Base-by-base conservation (phyloP, 92 coral and sea anemone genomes). In the Epizoanthus scotinus region DNA sequence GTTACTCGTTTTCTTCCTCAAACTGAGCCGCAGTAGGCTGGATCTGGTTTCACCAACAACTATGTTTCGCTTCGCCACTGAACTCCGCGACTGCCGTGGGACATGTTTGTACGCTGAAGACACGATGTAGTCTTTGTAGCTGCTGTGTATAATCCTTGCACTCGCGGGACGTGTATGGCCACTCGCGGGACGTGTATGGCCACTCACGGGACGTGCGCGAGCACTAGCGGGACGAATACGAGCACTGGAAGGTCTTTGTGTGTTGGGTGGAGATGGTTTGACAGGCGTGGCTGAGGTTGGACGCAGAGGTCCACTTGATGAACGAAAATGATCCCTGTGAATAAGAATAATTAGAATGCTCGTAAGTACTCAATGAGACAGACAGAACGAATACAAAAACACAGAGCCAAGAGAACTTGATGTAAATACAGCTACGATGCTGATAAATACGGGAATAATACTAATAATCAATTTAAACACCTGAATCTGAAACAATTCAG, bases 91-190 rank as follows among this genome's bases (percentile, higher is more conserved):
- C 20, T 61, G 82, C 58, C 26, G 85, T 4, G 94, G 94, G 36
- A 92, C 91, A 56, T 90, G 77, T 68, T 84, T 88, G 47, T 85
- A 82, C 6, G 97, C 94, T 22, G 66, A 83, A 67, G 81, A 90
- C 58, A 92, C 94, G 27, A 92, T 78, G 63, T 92, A 92, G 81
- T 92, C 97, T 69, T 92, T 92, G 69, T 91, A 89, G 58, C 97
- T 92, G 81, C 97, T 90, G 78, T 90, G 93, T 22, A 83, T 44
- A 42, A 92, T 69, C 56, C 80, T 75, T 12, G 85, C 83, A 81
- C 94, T 85, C 29, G 73, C 57, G 44, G 88, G 88, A 62, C 93
- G 87, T 4, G 77, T 73, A 36, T 60, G 87, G 63, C 79, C 79
- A 66, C 85, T 86, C 7, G 84, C 78, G 57, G 88, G 91, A 61